Evolutionary conservation across 2,113 vertebrate genomes (phyloP), one percentile per base, ranked within the genome.

Genomic region (Embiotoca jacksoni): DNA sequence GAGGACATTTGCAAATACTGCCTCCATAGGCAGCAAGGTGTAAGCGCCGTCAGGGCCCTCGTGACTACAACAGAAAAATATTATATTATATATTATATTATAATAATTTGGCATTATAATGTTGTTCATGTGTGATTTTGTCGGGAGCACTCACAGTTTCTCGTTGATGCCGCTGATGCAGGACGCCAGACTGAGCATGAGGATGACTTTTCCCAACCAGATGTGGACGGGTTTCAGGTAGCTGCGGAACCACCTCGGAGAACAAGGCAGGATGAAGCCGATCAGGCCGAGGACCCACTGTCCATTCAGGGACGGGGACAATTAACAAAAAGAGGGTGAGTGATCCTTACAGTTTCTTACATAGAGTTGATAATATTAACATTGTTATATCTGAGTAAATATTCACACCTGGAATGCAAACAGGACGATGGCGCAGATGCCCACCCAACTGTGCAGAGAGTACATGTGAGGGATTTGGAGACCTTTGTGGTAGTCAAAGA

Each of bases 391-490:
- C 4, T 41, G 15, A 7, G 10, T 10, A 3, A 7, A 53, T 6
- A 13, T 63, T 3, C 5, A 2, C 55, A 86, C 81, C 87, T 86
- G 78, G 8, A 78, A 33, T 10, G 63, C 46, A 76, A 84, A 89
- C 23, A 61, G 8, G 0, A 53, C 1, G 16, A 81, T 75, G 11
- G 83, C 62, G 1, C 16, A 64, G 49, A 89, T 49, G 81, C 78
- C 78, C 66, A 84, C 59, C 81, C 74, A 80, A 67, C 81, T 84
- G 71, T 89, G 75, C 58, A 74, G 52, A 33, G 84, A 84, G 61
- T 65, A 82, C 57, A 84, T 7, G 16, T 78, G 0, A 1, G 66
- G 58, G 53, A 86, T 49, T 7, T 55, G 8, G 3, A 35, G 9
- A 14, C 1, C 14, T 54, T 10, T 54, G 58, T 88, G 79, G 16